Evolutionary conservation across 2,113 vertebrate species (phyloP).

Genomic region (Macroglossus sobrinus): DNA sequence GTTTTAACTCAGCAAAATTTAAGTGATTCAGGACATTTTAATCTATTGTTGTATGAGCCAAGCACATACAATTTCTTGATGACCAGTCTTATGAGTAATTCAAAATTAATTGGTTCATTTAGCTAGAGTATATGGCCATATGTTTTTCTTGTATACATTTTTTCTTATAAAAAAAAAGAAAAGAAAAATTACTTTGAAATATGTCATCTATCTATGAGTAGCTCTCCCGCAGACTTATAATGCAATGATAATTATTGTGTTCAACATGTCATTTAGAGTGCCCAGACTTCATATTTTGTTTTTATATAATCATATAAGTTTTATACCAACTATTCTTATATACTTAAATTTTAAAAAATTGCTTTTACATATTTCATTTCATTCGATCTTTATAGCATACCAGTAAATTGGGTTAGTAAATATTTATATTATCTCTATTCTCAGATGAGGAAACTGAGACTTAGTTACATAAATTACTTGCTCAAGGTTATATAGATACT

Average conservation of each 20-base stretch:
- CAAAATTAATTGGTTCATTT: conserved; percentile 74
- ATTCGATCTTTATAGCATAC: not conserved
- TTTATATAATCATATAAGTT: not conserved
- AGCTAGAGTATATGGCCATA: not conserved
- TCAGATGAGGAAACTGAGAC: not conserved
- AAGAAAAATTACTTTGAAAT: conserved; percentile 74
- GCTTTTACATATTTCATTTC: conserved; percentile 7
- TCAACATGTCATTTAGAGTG: conserved; percentile 69
- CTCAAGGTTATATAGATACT: not conserved
- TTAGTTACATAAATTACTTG: not conserved
- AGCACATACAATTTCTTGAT: conserved; percentile 73
- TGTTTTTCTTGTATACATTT: not conserved
- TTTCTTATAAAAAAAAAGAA: conserved; percentile 65
- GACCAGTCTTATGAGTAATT: conserved; percentile 76
- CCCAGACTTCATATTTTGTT: conserved; percentile 61
- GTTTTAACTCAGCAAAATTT: not conserved
- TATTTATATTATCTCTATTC: not conserved
- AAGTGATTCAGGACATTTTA: not conserved
- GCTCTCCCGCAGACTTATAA: conserved; percentile 67
- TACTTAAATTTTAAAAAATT: not conserved
- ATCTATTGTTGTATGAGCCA: not conserved
- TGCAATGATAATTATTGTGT: conserved; percentile 66
- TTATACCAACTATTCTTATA: too few species aligned
- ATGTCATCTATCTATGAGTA: conserved; percentile 70
- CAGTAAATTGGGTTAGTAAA: not conserved